Base-by-base conservation (phyloP, 2,113 vertebrate species). In the Cynopterus brachyotis region DNA sequence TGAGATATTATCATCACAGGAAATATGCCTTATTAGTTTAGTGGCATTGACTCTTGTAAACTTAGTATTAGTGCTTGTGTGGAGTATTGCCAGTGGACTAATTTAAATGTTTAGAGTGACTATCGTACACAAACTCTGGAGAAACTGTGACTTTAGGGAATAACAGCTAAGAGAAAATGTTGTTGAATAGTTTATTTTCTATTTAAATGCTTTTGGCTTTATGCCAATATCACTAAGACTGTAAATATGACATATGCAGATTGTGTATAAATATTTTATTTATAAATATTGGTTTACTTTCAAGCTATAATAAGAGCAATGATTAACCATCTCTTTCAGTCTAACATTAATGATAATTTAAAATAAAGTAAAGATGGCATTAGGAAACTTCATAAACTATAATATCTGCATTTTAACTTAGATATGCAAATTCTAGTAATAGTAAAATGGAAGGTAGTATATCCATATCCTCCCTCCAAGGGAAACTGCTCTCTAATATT, bases 341-440 rank as follows among this genome's bases (percentile, higher is more conserved):
- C 20, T 57, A 16, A 45, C 70, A 80, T 0, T 42, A 59, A 40
- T 66, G 26, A 83, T 69, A 66, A 76, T 78, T 89, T 93, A 67
- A 67, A 73, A 69, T 37, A 83, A 86, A 50, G 81, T 64, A 45
- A 85, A 91, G 93, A 95, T 96, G 17, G 11, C n/a, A n/a, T 26
- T 24, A 90, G 75, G n/a, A 95, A 98, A 98, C 97, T 98, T 96
- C 55, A 91, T 10, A 69, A 97, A 89, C 37, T 80, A 67, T 96
- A 91, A 78, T 70, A 90, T 35, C 85, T 2, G 3, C 0, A 60
- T 95, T 93, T 69, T 64, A 94, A 95, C 82, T 6, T 59, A 90
- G 0, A 35, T 91, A 95, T 96, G 78, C 2, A 96, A 97, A 35
- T 95, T 85, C 47, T 73, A 95, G 79, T 79, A 95, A 97, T 60